Conservation (phyloP, 2,888 invertebrate genomes). For the Andrena hattorfiana region DNA sequence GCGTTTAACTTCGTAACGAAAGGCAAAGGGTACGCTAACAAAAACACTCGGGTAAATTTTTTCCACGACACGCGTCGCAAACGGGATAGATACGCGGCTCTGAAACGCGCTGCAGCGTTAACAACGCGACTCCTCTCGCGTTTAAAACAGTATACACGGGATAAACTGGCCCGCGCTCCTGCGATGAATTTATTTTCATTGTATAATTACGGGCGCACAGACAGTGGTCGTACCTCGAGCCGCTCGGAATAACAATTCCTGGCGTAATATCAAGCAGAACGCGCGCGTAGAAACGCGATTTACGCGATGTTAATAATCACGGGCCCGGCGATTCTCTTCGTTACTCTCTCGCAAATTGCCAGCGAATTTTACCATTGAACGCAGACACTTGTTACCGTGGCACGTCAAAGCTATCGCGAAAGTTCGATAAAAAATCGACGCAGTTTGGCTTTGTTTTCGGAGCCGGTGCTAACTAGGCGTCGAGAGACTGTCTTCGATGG, state of each 20-base stretch:
- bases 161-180: constrained; percentile 9
- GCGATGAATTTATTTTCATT: constrained; percentile 22
- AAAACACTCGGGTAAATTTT: neutral
- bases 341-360: neutral
- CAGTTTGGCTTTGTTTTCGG: neutral
- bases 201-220: constrained; percentile 20
- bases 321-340: neutral
- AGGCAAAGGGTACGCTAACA: neutral
- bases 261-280: neutral
- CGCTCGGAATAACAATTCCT: constrained; percentile 23
- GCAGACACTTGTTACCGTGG: neutral
- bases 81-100: constrained; percentile 2
- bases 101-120: constrained; percentile 8
- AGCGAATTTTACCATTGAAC: neutral
- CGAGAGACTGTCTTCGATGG: too few relatives aligned
- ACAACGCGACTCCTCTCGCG: constrained; percentile 29
- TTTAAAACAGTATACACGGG: constrained; percentile 21
- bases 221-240: constrained; percentile 11
- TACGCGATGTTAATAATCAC: constrained; percentile 3
- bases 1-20: constrained; percentile 4
- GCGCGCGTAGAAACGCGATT: constrained; percentile 11
- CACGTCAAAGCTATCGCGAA: neutral
- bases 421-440: neutral
- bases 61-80: neutral
- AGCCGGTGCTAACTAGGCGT: too few relatives aligned